A percentile compares a stretch with the other conserved stretches of the same genome.
Conservation (phyloP, 2,888 invertebrate species). For the Folsomia candida region DNA sequence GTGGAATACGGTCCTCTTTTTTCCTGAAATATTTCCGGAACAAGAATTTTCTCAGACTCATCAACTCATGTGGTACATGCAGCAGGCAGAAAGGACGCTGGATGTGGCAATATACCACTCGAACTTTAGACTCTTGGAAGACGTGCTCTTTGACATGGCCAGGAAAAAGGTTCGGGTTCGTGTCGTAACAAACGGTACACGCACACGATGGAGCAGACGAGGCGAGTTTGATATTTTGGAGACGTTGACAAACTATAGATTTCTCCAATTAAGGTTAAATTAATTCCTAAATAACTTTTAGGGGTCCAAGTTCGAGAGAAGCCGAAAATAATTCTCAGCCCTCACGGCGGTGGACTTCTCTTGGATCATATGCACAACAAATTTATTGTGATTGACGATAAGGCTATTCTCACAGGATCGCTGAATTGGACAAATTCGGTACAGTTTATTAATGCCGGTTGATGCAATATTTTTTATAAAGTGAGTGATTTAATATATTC, state of each 20-base stretch:
- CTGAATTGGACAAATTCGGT: slow-evolving; percentile 32
- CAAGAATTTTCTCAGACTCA: slow-evolving; percentile 13
- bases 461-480: slow-evolving; percentile 1
- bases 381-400: slow-evolving; percentile 29
- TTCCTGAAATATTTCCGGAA: slow-evolving; percentile 31
- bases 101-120: slow-evolving; percentile 22
- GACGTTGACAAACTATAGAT: neutral
- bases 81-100: slow-evolving; percentile 18
- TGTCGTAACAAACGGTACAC: neutral
- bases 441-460: too few relatives aligned
- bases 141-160: slow-evolving; percentile 4
- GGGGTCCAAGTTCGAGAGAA: slow-evolving; percentile 17
- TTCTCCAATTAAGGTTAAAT: too few relatives aligned
- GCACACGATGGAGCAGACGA: neutral
- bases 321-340: slow-evolving; percentile 5
- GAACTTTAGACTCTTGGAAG: slow-evolving; percentile 17
- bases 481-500: neutral
- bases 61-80: slow-evolving; percentile 32
- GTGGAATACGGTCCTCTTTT: slow-evolving; percentile 36
- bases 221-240: neutral
- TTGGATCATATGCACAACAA: slow-evolving; percentile 35
- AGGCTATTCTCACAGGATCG: slow-evolving; percentile 21
- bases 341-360: neutral
- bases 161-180: slow-evolving; percentile 11
- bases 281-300: slow-evolving; percentile 5